Percentiles rank a stretch among this genome's conserved stretches.
Conservation (phyloP, 2,797 vertebrate species). For the Hyperoplus lanceolatus region DNA sequence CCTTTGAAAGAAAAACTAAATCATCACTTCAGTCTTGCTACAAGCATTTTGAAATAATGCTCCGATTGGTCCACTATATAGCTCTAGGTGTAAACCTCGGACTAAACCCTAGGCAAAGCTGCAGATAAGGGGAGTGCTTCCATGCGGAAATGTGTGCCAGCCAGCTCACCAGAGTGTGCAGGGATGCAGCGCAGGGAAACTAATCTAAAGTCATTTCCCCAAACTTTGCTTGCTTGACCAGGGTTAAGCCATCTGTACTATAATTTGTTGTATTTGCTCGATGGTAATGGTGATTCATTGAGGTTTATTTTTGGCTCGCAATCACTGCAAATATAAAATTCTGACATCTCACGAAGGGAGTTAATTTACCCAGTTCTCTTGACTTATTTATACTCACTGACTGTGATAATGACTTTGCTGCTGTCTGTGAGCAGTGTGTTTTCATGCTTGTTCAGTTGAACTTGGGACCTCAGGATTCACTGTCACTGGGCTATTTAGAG, state of each 20-base stretch:
- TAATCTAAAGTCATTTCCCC: conserved; percentile 10
- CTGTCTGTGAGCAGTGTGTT: conserved; percentile 19
- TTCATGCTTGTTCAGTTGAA: conserved; percentile 16
- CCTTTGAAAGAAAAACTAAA: too few relatives aligned
- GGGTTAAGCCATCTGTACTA: conserved; percentile 14
- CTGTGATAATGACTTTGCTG: conserved; percentile 36
- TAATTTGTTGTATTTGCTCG: conserved; percentile 1
- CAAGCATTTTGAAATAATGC: background rate
- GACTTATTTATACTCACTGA: conserved; percentile 36
- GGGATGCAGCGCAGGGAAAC: background rate
- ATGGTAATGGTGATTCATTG: conserved; percentile 18
- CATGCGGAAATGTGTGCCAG: background rate
- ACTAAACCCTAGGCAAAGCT: background rate
- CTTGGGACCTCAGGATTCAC: conserved; percentile 17
- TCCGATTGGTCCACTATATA: background rate
- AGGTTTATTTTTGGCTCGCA: conserved; percentile 13
- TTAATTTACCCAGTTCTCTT: conserved; percentile 16
- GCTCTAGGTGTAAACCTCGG: background rate
- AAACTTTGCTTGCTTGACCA: conserved; percentile 11
- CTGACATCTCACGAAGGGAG: background rate
- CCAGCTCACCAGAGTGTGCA: conserved; percentile 9
- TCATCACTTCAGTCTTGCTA: background rate
- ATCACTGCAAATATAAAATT: conserved; percentile 18
- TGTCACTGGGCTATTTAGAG: background rate
- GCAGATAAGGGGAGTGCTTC: too few relatives aligned